These are phyloP conservation scores for Baryphthengus martii DNA, from an alignment of 2,113 vertebrate genomes.

Conservation along the genomic window DNA sequence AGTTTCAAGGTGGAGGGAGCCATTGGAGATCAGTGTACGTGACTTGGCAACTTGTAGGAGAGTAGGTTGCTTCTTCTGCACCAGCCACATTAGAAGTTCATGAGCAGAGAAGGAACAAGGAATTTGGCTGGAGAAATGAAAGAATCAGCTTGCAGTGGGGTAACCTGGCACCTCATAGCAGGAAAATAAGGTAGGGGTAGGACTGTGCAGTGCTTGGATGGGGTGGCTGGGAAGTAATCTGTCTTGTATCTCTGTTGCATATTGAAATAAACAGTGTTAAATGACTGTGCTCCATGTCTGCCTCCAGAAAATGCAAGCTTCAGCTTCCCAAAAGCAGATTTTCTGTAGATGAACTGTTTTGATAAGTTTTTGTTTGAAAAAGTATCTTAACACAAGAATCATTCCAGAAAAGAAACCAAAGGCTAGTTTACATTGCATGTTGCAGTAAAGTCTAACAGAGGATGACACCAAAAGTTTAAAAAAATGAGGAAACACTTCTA, in stretches of 20 bases:
- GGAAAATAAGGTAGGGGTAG: not conserved
- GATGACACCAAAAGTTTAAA: not conserved
- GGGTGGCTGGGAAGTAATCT: not conserved
- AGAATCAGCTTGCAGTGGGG: not conserved
- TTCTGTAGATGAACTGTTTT: not conserved
- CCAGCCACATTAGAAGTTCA: not conserved
- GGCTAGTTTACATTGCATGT: not conserved
- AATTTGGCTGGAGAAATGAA: not conserved
- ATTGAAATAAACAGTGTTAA: not conserved
- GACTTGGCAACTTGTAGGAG: not conserved
- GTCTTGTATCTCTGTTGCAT: not conserved
- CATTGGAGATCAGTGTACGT: fast-evolving
- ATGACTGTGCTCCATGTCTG: not conserved
- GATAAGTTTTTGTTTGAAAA: not conserved
- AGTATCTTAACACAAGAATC: not conserved
- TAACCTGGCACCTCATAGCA: not conserved
- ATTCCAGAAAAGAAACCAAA: not conserved
- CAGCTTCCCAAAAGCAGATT: not conserved
- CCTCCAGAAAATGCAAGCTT: not conserved
- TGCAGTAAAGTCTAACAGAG: slow-evolving; percentile 19
- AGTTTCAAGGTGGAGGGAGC: fast-evolving
- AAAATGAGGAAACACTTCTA: slow-evolving; percentile 9
- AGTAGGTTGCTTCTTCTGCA: not conserved
- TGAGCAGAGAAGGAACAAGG: not conserved
- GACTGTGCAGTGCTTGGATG: not conserved